A percentile compares a stretch with the other conserved stretches of the same genome.
These are phyloP conservation scores for Edolisoma coerulescens DNA, from an alignment of 2,113 vertebrate species.

Conservation along the genomic window DNA sequence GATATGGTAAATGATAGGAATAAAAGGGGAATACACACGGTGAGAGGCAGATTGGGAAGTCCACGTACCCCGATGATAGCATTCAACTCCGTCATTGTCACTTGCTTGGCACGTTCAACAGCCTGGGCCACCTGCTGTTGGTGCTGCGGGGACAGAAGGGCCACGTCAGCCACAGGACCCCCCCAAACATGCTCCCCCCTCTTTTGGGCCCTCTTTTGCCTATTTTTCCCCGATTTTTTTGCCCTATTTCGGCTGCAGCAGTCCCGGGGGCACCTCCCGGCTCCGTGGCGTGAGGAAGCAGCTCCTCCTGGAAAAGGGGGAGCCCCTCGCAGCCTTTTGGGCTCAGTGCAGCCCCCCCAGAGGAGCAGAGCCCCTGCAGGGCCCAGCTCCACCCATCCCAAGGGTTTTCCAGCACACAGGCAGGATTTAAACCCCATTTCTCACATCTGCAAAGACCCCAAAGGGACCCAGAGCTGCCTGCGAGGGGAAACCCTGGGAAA, in stretches of 20 bases:
- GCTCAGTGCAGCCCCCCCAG: background rate
- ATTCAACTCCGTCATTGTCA: slow-evolving; percentile 98
- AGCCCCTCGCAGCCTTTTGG: background rate
- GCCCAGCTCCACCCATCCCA: background rate
- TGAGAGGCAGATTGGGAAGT: slow-evolving; percentile 98
- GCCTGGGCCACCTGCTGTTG: slow-evolving; percentile 98
- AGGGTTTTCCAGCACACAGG: fast-evolving
- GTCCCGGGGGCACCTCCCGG: fast-evolving
- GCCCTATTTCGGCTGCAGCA: fast-evolving
- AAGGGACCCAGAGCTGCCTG: too few relatives aligned
- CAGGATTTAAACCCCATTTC: fast-evolving
- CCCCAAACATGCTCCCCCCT: fast-evolving
- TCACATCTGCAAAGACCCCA: too few relatives aligned
- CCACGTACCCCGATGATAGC: slow-evolving; percentile 99
- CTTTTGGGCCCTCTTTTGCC: fast-evolving
- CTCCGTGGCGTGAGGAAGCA: fast-evolving
- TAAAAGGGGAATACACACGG: slow-evolving; percentile 97
- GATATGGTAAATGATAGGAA: slow-evolving; percentile 81
- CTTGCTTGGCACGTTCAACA: slow-evolving; percentile 96
- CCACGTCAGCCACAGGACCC: background rate
- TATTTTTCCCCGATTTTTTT: fast-evolving
- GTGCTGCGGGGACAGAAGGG: slow-evolving; percentile 74
- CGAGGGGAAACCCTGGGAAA: fast-evolving
- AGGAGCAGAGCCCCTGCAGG: background rate
- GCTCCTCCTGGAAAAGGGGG: background rate